Base-by-base conservation (phyloP, 2,888 invertebrate genomes). In the Griposia aprilina region DNA sequence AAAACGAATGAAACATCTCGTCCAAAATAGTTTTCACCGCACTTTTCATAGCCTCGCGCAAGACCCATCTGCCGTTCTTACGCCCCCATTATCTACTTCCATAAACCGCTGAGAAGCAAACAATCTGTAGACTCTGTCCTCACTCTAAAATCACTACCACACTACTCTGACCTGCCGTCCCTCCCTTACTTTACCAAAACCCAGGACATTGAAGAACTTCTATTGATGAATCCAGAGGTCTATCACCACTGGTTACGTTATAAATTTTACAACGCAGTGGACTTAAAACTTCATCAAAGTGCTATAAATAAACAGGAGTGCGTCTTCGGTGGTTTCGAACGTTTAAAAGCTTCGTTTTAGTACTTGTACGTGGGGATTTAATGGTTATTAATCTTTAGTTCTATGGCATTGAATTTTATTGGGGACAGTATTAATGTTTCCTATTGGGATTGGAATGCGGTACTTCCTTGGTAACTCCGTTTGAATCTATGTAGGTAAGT, bases 81-180 rank as follows among this genome's bases (percentile, higher is more conserved):
- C 93, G 91, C 91, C 88, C 91, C 93, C 92, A 95, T 94, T 95
- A 95, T 94, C 93, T 93, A 91, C 92, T 92, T 93, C 93, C 93
- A 94, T 95, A 96, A 96, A 95, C 94, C 93, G 91, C 92, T 92
- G 92, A 92, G 92, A 93, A 91, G 92, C 93, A 94, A 94, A 95
- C 94, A 95, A 94, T 95, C 94, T 93, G 92, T 90, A 93, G 90
- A 90, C 90, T 90, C 88, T 91, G 93, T 94, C 92, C 91, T 93
- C 91, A 91, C 91, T 92, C 90, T 90, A 88, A 93, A 93, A 92
- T 92, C 91, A 90, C 87, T 80, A 90, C 94, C 93, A 92, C 74
- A 82, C 70, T 86, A 90, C 76, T 73, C 70, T 86, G 93, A 92
- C 63, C 93, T 83, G 5, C 88, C 80, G 72, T 66, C 65, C 83